Conservation (phyloP, 2,797 vertebrate species). For the Rhinichthys osculus region DNA sequence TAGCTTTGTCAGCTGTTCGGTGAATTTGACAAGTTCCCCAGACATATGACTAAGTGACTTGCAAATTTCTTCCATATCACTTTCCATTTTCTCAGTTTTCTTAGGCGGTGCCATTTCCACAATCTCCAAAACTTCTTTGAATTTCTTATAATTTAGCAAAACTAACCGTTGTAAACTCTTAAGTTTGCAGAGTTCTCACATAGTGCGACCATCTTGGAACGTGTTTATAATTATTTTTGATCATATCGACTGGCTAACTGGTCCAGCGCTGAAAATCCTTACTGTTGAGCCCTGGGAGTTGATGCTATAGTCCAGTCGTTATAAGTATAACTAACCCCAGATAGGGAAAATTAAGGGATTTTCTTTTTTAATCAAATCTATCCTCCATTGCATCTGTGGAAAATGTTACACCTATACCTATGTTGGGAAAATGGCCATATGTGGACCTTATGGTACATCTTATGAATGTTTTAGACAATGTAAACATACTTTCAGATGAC, state of each 20-base stretch:
- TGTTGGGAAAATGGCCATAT: not conserved
- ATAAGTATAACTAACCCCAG: not conserved
- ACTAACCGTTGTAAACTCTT: no score
- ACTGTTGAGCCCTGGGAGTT: not conserved
- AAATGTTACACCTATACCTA: not conserved
- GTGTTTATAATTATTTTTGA: not conserved
- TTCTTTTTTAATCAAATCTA: not conserved
- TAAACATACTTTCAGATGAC: not conserved
- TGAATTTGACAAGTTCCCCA: no score
- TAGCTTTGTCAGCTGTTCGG: no score
- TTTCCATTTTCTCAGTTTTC: no score
- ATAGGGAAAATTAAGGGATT: not conserved
- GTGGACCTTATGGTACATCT: conserved; percentile 23
- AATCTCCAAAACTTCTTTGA: no score
- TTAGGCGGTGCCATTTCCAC: no score
- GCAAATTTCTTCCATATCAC: no score
- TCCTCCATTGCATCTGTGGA: not conserved
- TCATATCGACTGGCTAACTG: not conserved
- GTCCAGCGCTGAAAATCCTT: not conserved
- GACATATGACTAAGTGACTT: no score
- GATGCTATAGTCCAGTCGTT: not conserved
- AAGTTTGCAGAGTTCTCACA: no score
- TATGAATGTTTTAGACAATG: not conserved
- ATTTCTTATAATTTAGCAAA: no score
- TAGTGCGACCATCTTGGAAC: no score